Percentiles rank a stretch among this genome's conserved stretches.
Evolutionary conservation across 1,140 invertebrate genomes (phyloP).

Genomic region (Microplitis mediator): DNA sequence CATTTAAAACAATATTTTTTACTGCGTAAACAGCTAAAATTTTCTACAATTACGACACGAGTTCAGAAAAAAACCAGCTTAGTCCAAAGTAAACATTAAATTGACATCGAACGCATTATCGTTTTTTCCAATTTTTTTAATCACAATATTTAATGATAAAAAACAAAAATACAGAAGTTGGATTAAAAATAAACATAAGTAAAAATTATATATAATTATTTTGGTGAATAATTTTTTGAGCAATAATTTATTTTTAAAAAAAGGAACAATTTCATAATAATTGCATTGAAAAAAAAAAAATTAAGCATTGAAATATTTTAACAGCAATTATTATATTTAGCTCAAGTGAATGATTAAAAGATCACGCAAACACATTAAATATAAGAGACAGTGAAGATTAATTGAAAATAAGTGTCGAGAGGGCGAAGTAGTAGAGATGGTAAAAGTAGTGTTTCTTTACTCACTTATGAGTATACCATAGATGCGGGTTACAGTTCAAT

Average conservation of each 20-base stretch:
- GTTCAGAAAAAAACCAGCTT: too few relatives aligned
- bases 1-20: too few relatives aligned
- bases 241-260: too few relatives aligned
- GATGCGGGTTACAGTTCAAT: slow-evolving; percentile 41
- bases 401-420: not conserved
- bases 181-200: too few relatives aligned
- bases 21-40: too few relatives aligned
- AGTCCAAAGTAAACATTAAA: too few relatives aligned
- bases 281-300: not conserved
- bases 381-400: not conserved
- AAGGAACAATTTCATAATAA: too few relatives aligned
- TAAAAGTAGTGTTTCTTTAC: slow-evolving; percentile 24
- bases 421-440: slow-evolving; percentile 25
- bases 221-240: too few relatives aligned
- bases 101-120: not conserved
- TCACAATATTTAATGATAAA: too few relatives aligned
- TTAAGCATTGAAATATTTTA: not conserved
- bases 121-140: not conserved
- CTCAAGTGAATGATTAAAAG: not conserved
- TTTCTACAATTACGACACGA: too few relatives aligned
- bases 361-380: not conserved
- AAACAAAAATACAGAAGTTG: too few relatives aligned
- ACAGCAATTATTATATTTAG: not conserved
- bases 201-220: too few relatives aligned
- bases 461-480: not conserved